These are phyloP conservation scores for Phrynocephalus versicolor DNA, from an alignment of 2,113 vertebrate species.

Conservation along the genomic window DNA sequence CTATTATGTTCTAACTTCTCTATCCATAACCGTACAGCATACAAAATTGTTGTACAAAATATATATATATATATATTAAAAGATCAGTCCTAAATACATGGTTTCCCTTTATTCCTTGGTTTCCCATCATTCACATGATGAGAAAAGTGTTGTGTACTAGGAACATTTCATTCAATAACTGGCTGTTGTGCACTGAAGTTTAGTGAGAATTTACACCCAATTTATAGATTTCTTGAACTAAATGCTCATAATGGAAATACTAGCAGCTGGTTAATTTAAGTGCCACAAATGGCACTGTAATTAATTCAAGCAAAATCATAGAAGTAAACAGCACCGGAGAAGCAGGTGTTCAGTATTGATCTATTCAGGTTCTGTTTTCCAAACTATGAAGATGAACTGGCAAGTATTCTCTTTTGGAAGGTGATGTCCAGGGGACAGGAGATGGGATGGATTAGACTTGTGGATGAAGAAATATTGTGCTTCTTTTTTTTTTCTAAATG, in stretches of 20 bases:
- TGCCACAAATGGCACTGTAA: conserved; percentile 28
- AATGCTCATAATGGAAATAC: conserved; percentile 17
- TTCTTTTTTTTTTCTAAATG: background rate
- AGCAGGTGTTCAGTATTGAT: conserved; percentile 44
- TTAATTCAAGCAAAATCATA: conserved; percentile 58
- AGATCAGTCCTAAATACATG: background rate
- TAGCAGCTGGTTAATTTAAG: conserved; percentile 41
- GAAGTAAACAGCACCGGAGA: conserved; percentile 29
- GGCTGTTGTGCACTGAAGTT: conserved; percentile 16
- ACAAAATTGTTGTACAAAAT: background rate
- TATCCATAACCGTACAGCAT: background rate
- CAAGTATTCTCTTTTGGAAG: background rate
- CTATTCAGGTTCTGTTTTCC: conserved; percentile 13
- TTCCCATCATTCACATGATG: no score
- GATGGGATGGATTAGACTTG: background rate
- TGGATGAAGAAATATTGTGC: background rate
- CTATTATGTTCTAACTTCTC: background rate
- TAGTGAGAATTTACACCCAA: conserved; percentile 42
- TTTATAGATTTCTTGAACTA: conserved; percentile 41
- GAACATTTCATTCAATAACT: conserved; percentile 6
- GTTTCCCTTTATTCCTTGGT: background rate
- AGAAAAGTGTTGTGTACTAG: background rate
- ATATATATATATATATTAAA: no score
- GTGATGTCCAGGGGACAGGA: background rate
- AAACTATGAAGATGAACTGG: conserved; percentile 12